Evolutionary conservation across 2,113 vertebrate species (phyloP).

Genomic region (Labeo rohita): DNA sequence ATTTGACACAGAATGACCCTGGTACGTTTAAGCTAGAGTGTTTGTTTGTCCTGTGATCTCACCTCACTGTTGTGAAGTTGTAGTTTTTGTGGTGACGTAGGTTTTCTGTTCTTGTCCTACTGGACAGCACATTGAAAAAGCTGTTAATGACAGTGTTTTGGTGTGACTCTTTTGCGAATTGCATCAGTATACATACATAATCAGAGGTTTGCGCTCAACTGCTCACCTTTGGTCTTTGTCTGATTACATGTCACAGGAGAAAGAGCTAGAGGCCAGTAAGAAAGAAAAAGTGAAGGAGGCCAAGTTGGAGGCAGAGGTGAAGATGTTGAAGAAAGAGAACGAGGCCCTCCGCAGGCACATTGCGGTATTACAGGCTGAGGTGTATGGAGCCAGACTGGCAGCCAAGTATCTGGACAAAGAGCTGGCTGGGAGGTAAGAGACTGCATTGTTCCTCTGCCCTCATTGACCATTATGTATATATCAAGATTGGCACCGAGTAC

Average conservation of each 20-base stretch:
- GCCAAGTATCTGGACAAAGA: slow-evolving; percentile 99
- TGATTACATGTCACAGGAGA: slow-evolving; percentile 75
- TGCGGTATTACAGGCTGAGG: slow-evolving; percentile 96
- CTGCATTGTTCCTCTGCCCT: background rate
- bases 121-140: background rate
- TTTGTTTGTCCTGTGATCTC: slow-evolving; percentile 1
- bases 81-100: background rate
- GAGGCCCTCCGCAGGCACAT: slow-evolving; percentile 96
- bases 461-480: background rate
- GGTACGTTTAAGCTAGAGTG: background rate
- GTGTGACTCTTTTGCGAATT: background rate
- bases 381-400: slow-evolving; percentile 95
- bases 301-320: slow-evolving; percentile 90
- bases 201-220: background rate
- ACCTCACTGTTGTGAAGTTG: slow-evolving; percentile 11
- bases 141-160: background rate
- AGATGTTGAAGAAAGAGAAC: slow-evolving; percentile 90
- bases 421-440: slow-evolving; percentile 89
- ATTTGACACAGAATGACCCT: no score
- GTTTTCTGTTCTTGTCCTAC: background rate
- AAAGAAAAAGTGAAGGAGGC: slow-evolving; percentile 92
- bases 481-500: background rate
- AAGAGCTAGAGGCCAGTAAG: slow-evolving; percentile 91
- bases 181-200: background rate
- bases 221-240: slow-evolving; percentile 3